Evolutionary conservation across 2,888 invertebrate genomes (phyloP), one percentile per base, ranked within the genome.

Genomic region (Rhingia campestris): DNA sequence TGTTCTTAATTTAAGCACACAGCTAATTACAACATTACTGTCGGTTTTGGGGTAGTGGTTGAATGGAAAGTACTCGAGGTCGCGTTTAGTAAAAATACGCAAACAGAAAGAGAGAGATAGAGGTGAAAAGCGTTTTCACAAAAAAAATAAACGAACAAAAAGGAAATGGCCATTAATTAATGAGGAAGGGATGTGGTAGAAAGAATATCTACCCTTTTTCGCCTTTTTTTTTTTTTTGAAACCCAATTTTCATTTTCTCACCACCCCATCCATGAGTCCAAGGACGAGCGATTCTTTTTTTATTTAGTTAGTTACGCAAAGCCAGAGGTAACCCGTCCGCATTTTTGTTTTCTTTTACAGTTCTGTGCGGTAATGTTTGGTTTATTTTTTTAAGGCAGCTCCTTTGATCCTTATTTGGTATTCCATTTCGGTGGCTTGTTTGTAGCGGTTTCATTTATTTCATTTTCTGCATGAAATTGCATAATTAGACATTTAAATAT

Each of bases 91-190:
- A 6, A 32, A 64, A 49, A 30, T 32, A 45, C 6, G 32, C 45
- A 37, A 22, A 22, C 22, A 22, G 22, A 22, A 22, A 22, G 1
- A 22, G 22, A 2, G 22, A 22, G 22, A 22, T 22, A 22, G 1
- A 22, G 22, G n/a, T n/a, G n/a, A n/a, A n/a, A n/a, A n/a, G n/a
- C n/a, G n/a, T n/a, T n/a, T n/a, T n/a, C n/a, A n/a, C n/a, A 54
- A 54, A 41, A 39, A 49, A 6, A 35, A 49, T 47, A 45, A 45
- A n/a, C 43, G 66, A 58, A 58, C 49, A 49, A 14, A 66, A 33
- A 14, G 61, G 43, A 73, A 82, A 77, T 56, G 69, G 73, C 63
- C 82, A 74, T 63, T 82, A 82, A 82, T 82, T 82, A 82, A 82
- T 74, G 82, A 79, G 66, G 45, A 74, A 64, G 56, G 69, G 63